A percentile compares a stretch with the other conserved stretches of the same genome.
phyloP scores from a whole-genome alignment of 2,888 invertebrate genomes.

The Eupithecia centaureata region DNA sequence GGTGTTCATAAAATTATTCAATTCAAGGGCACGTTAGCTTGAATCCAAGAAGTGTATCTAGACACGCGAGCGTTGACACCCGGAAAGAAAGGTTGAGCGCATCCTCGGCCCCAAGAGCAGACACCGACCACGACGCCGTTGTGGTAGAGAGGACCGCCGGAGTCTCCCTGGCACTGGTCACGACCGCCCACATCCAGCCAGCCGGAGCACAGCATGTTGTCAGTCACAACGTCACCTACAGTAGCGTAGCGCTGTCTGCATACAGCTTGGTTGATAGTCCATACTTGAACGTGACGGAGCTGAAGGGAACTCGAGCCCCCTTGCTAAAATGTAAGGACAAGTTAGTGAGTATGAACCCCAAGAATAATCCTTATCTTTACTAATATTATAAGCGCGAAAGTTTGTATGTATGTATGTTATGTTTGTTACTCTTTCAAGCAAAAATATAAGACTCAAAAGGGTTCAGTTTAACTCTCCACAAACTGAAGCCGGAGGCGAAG shows the following conservation, averaged over 20 bases:
- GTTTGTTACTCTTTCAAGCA: no score
- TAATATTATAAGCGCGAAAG: no score
- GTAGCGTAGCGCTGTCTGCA: constrained; percentile 44
- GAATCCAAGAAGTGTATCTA: constrained; percentile 50
- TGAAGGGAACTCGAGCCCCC: constrained; percentile 45
- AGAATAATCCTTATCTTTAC: no score
- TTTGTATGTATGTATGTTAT: no score
- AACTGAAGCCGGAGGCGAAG: no score
- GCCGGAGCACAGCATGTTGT: constrained; percentile 56
- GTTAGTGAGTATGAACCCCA: neutral
- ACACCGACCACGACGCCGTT: no score
- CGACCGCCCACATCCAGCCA: no score
- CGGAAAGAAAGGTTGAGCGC: constrained; percentile 48
- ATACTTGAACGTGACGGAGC: constrained; percentile 54
- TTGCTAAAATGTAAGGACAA: constrained; percentile 33
- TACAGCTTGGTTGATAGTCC: constrained; percentile 49
- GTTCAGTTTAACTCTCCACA: no score
- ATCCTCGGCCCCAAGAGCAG: constrained; percentile 49
- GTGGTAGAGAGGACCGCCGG: no score
- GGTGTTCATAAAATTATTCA: neutral
- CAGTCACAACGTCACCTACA: constrained; percentile 37
- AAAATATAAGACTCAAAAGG: no score
- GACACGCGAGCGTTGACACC: constrained; percentile 51
- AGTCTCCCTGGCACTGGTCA: no score
- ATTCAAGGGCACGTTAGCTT: constrained; percentile 23